A percentile compares a stretch with the other conserved stretches of the same genome.
These are phyloP conservation scores for Aegithalos caudatus DNA, from an alignment of 2,113 vertebrate genomes.

Conservation along the genomic window DNA sequence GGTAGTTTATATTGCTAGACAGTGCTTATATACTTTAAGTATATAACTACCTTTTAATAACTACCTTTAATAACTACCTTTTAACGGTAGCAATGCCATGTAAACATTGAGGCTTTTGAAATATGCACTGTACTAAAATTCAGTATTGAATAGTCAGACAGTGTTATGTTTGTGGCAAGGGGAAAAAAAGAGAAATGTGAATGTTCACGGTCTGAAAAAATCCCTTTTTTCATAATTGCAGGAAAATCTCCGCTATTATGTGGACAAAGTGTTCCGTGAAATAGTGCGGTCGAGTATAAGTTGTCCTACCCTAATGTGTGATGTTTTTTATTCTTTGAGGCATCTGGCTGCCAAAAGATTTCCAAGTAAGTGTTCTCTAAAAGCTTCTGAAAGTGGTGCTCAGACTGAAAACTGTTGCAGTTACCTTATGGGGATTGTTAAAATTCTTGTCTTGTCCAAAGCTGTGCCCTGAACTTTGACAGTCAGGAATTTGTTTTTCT, in stretches of 20 bases:
- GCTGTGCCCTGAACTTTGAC: background rate
- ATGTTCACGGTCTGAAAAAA: background rate
- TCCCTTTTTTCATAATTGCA: conserved; percentile 63
- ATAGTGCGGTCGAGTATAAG: conserved; percentile 93
- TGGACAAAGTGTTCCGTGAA: conserved; percentile 94
- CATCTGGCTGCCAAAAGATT: conserved; percentile 90
- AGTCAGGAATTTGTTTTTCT: background rate
- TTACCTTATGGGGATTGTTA: background rate
- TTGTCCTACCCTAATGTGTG: conserved; percentile 97
- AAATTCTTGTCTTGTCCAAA: background rate
- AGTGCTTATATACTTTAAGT: background rate
- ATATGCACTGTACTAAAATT: background rate
- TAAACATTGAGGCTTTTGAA: background rate
- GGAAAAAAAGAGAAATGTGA: background rate
- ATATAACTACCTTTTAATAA: too few species aligned
- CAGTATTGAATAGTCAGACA: background rate
- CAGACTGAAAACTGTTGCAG: background rate
- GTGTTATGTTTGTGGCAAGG: background rate
- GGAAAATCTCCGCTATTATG: conserved; percentile 94
- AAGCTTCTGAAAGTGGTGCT: background rate
- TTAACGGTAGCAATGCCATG: background rate
- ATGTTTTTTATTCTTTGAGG: conserved; percentile 90
- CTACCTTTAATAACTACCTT: too few species aligned
- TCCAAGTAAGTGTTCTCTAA: conserved; percentile 81
- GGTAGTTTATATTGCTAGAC: background rate